Percentiles rank a stretch among this genome's conserved stretches.
Conservation (phyloP, 35 echinoderm and acorn worm species). For the Diadema setosum region DNA sequence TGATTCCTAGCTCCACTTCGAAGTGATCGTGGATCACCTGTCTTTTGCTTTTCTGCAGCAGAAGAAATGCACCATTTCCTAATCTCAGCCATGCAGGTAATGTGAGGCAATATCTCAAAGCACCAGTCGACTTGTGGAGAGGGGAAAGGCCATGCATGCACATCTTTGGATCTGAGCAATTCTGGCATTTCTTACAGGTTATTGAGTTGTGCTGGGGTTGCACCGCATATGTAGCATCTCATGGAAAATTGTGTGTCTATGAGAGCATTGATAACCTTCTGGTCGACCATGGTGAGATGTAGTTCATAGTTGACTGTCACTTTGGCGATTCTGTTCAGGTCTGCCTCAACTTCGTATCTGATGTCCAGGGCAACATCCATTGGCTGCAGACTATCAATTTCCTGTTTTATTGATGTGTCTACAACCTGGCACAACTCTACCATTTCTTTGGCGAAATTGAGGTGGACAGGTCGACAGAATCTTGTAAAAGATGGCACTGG, state of each 20-base stretch:
- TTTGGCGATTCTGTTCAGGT: neutral
- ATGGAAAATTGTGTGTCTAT: constrained; percentile 51
- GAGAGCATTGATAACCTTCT: constrained; percentile 47
- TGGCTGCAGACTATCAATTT: constrained; percentile 21
- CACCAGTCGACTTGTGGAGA: too few species aligned
- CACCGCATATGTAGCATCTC: constrained; percentile 51
- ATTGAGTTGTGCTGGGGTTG: constrained; percentile 37
- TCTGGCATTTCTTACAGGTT: too few species aligned
- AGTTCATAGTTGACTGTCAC: constrained; percentile 39
- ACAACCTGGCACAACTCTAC: neutral
- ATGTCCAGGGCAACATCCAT: constrained; percentile 32
- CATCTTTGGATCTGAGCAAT: too few species aligned
- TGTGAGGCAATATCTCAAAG: too few species aligned
- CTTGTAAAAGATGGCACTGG: constrained; percentile 16
- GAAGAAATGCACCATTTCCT: too few species aligned
- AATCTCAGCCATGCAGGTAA: too few species aligned
- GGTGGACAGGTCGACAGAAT: constrained; percentile 45
- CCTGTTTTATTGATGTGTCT: neutral
- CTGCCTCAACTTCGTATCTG: constrained; percentile 18
- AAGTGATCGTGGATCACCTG: too few species aligned
- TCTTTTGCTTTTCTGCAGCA: too few species aligned
- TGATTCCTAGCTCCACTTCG: too few species aligned
- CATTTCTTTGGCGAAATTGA: constrained; percentile 48
- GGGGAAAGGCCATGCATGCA: too few species aligned
- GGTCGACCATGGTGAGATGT: constrained; percentile 57